These are phyloP conservation scores for Rotaria magnacalcarata DNA, from an alignment of 2,888 invertebrate genomes.

Conservation along the genomic window DNA sequence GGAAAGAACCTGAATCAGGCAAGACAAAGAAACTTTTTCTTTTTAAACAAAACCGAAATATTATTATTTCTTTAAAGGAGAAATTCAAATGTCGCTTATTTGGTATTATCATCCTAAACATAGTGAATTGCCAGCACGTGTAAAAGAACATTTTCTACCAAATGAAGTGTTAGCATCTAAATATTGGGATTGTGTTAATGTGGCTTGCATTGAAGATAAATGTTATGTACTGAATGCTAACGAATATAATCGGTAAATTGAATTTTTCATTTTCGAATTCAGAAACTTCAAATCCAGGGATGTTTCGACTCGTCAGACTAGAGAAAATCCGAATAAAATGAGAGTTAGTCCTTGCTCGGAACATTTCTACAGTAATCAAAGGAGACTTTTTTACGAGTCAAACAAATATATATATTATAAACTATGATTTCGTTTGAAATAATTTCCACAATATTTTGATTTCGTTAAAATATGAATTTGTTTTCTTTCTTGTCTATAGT, in stretches of 20 bases:
- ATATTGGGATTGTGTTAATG: conserved; percentile 88
- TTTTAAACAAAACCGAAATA: neutral
- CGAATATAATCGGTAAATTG: conserved; percentile 82
- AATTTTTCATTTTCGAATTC: too few species aligned
- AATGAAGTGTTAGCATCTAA: conserved; percentile 76
- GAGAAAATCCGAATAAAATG: too few species aligned
- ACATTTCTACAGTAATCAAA: too few species aligned
- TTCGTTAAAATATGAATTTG: too few species aligned
- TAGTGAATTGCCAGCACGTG: conserved; percentile 68
- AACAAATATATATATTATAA: too few species aligned
- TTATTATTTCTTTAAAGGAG: conserved; percentile 66
- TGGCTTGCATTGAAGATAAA: conserved; percentile 94
- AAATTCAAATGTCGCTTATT: conserved; percentile 91
- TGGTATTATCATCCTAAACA: conserved; percentile 98
- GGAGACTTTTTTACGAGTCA: too few species aligned
- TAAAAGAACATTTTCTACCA: neutral
- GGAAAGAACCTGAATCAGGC: conserved; percentile 92
- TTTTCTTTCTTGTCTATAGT: neutral
- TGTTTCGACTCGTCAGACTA: too few species aligned
- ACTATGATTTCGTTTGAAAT: too few species aligned
- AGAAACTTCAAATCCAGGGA: too few species aligned
- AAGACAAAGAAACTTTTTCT: conserved; percentile 51
- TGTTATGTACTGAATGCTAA: conserved; percentile 91
- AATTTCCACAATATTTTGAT: too few species aligned
- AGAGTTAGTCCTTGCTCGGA: too few species aligned